Conservation (phyloP, 2,797 vertebrate species). For the Hipposideros larvatus region DNA sequence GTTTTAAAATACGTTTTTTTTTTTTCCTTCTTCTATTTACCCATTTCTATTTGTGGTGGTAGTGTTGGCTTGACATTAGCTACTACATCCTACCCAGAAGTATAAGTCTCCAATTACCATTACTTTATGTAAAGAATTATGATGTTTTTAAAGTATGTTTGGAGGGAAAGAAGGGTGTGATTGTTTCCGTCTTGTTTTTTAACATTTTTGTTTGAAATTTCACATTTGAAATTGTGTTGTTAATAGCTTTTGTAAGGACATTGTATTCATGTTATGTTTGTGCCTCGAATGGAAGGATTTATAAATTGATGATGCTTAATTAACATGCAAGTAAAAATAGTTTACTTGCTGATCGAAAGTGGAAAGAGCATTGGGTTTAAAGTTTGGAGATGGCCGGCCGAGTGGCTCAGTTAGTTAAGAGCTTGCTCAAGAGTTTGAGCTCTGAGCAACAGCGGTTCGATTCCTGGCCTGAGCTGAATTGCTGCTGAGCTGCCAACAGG, state of each 20-base stretch:
- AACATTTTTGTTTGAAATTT: conserved; percentile 28
- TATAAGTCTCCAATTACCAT: neutral
- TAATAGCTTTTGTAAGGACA: neutral
- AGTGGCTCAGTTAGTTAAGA: too few relatives aligned
- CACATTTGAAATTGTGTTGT: neutral
- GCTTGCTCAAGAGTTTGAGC: too few relatives aligned
- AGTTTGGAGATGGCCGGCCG: neutral
- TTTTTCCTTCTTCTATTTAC: neutral
- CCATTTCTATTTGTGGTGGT: neutral
- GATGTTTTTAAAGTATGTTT: neutral
- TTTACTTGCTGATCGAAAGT: neutral
- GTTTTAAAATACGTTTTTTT: neutral
- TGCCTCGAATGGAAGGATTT: neutral
- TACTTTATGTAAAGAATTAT: neutral
- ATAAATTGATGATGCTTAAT: neutral
- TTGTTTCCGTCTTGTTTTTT: neutral
- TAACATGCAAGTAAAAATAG: neutral
- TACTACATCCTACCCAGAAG: neutral
- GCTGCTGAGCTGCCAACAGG: too few relatives aligned
- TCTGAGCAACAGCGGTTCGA: too few relatives aligned
- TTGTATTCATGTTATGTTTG: neutral
- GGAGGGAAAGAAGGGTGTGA: neutral
- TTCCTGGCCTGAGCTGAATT: too few relatives aligned
- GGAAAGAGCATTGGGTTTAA: neutral
- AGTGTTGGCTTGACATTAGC: neutral